Percentiles rank a stretch among this genome's conserved stretches.
Conservation (phyloP, 1,140 invertebrate genomes). For the Eufriesea mexicana region DNA sequence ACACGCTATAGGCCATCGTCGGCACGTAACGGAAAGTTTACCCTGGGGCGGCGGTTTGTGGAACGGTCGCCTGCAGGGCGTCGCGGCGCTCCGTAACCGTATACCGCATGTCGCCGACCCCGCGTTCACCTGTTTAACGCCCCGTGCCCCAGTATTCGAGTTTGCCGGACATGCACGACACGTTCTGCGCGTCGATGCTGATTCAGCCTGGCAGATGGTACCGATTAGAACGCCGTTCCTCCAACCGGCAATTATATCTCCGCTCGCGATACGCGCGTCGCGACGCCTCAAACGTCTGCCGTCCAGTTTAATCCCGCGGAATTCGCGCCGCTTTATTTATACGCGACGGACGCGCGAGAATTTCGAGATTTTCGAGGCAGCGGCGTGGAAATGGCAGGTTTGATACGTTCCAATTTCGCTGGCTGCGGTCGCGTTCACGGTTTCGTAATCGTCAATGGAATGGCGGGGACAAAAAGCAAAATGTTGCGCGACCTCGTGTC, state of each 20-base stretch:
- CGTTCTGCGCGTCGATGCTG: constrained; percentile 38
- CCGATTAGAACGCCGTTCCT: constrained; percentile 3
- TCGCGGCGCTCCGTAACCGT: constrained; percentile 26
- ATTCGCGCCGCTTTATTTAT: too few species aligned
- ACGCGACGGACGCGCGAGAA: too few species aligned
- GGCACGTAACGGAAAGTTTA: constrained; percentile 51
- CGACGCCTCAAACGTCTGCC: too few species aligned
- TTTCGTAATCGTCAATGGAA: background rate
- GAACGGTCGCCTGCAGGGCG: constrained; percentile 36
- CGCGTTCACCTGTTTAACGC: constrained; percentile 37
- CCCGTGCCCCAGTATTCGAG: constrained; percentile 58
- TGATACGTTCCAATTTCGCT: background rate
- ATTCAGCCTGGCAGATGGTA: background rate
- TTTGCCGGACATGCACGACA: constrained; percentile 48
- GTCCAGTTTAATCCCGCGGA: too few species aligned
- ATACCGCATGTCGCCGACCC: constrained; percentile 51
- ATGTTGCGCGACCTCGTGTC: background rate
- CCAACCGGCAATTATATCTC: background rate
- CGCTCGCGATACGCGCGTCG: background rate
- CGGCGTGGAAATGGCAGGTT: background rate
- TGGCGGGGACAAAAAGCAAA: background rate
- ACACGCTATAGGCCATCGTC: constrained; percentile 35
- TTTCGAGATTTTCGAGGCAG: background rate
- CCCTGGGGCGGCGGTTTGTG: constrained; percentile 43
- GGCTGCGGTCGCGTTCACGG: background rate